Conservation (phyloP, 2,113 vertebrate species). For the Sinosuthora webbiana region DNA sequence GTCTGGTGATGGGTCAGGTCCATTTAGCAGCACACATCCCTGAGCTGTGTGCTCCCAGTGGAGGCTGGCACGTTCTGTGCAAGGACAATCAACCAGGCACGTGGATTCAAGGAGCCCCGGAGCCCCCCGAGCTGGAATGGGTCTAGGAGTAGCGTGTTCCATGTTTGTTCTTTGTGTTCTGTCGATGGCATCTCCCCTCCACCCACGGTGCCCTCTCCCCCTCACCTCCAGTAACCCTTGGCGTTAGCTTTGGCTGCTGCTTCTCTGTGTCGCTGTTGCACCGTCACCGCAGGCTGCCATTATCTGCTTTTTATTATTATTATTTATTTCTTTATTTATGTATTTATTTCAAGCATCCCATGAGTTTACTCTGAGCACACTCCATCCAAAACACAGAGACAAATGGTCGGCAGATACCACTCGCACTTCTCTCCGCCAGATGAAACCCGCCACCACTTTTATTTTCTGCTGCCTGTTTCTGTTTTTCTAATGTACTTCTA, state of each 20-base stretch:
- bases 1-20: background rate
- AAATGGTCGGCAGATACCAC: background rate
- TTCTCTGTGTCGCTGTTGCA: slow-evolving; percentile 65
- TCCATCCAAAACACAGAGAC: slow-evolving; percentile 8
- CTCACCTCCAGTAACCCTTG: slow-evolving; percentile 48
- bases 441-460: slow-evolving; percentile 68
- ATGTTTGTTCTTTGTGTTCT: slow-evolving; percentile 74
- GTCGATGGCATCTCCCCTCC: slow-evolving; percentile 53
- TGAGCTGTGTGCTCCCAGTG: background rate
- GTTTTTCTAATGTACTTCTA: slow-evolving; percentile 21
- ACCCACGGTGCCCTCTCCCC: slow-evolving; percentile 23
- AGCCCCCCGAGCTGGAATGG: slow-evolving; percentile 80
- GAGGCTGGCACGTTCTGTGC: background rate
- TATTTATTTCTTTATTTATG: slow-evolving; percentile 34
- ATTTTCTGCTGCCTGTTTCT: slow-evolving; percentile 68
- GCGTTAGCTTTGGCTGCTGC: slow-evolving; percentile 72
- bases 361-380: slow-evolving; percentile 42
- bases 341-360: slow-evolving; percentile 61
- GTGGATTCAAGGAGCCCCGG: background rate
- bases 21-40: background rate
- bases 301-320: background rate
- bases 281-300: slow-evolving; percentile 64
- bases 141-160: slow-evolving; percentile 76
- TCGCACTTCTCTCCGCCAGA: slow-evolving; percentile 63
- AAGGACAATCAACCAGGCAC: slow-evolving; percentile 6